A percentile compares a stretch with the other conserved stretches of the same genome.
These are phyloP conservation scores for Nyctalus aviator DNA, from an alignment of 2,797 vertebrate genomes.

Conservation along the genomic window DNA sequence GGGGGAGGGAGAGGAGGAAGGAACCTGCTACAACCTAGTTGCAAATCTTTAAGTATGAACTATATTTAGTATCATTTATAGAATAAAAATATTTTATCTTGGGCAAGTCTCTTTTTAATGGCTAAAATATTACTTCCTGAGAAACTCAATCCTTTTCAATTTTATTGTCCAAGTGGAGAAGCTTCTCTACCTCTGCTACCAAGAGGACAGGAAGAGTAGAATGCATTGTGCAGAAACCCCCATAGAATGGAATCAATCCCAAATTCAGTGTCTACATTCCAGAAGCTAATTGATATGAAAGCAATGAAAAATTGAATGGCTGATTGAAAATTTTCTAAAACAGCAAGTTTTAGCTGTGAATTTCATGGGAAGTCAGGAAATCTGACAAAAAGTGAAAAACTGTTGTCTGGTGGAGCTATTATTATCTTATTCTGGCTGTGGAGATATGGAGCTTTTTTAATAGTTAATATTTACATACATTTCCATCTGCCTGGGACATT, in stretches of 20 bases:
- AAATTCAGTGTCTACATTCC: background rate
- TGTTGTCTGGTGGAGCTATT: background rate
- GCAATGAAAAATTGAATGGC: background rate
- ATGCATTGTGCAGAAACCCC: background rate
- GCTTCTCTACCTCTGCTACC: background rate
- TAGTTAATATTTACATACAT: background rate
- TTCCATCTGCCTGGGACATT: slow-evolving; percentile 30
- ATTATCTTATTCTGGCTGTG: slow-evolving; percentile 10
- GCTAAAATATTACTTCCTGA: slow-evolving; percentile 20
- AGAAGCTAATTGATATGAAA: background rate
- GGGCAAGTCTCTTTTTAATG: slow-evolving; percentile 44
- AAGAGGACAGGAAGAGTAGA: slow-evolving; percentile 17
- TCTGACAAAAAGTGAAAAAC: background rate
- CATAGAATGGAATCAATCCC: background rate
- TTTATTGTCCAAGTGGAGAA: background rate
- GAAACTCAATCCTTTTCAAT: slow-evolving; percentile 44
- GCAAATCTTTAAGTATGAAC: slow-evolving; percentile 84
- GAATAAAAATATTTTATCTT: slow-evolving; percentile 79
- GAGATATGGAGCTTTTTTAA: slow-evolving; percentile 5
- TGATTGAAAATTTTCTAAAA: background rate
- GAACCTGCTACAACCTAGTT: slow-evolving; percentile 61
- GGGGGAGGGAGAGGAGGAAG: slow-evolving; percentile 29
- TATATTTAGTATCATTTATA: slow-evolving; percentile 78
- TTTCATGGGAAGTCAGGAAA: slow-evolving; percentile 7
- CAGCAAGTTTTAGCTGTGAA: background rate